Evolutionary conservation across 2,797 vertebrate genomes (phyloP).

Genomic region (Anomalospiza imberbis): DNA sequence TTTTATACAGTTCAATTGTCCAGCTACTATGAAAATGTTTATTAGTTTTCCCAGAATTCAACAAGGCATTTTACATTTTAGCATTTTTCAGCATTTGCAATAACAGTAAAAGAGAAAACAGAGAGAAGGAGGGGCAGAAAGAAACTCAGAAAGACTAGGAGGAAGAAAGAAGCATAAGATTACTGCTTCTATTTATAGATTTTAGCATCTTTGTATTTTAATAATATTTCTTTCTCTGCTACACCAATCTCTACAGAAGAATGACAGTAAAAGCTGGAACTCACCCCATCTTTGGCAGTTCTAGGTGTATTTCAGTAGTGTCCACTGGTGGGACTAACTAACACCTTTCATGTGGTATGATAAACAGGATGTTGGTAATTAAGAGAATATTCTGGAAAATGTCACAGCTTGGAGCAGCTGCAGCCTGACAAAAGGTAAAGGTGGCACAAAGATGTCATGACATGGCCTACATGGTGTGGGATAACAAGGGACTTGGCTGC

Average conservation of each 20-base stretch:
- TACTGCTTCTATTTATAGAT: background rate
- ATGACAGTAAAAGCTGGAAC: background rate
- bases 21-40: background rate
- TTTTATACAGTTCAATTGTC: background rate
- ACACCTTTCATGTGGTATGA: background rate
- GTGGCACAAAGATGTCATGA: background rate
- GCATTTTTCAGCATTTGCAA: background rate
- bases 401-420: background rate
- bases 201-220: background rate
- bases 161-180: background rate
- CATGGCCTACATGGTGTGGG: background rate
- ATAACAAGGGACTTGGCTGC: rapidly evolving
- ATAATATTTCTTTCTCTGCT: background rate
- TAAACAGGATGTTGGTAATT: background rate
- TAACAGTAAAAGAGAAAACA: background rate
- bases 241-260: background rate
- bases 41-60: background rate
- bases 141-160: background rate
- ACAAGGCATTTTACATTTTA: background rate
- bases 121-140: background rate
- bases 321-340: background rate
- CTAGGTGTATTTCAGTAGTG: background rate
- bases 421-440: background rate
- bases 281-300: background rate
- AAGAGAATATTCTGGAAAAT: background rate